Percentiles rank a stretch among this genome's conserved stretches.
Evolutionary conservation across 2,113 vertebrate species (phyloP).

Genomic region (Paratilapia polleni): DNA sequence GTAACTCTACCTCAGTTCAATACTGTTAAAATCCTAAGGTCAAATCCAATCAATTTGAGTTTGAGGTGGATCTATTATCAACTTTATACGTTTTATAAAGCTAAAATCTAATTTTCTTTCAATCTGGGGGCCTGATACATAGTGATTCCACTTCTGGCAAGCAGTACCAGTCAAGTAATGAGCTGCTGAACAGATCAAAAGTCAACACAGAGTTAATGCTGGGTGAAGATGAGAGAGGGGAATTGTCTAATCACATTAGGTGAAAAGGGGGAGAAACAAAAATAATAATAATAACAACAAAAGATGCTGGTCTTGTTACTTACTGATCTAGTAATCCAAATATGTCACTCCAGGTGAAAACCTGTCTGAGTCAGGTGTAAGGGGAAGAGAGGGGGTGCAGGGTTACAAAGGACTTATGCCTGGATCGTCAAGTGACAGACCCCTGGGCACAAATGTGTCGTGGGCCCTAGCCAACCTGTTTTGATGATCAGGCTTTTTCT

Average conservation of each 20-base stretch:
- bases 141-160: neutral
- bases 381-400: neutral
- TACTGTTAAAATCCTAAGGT: neutral
- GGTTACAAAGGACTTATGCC: neutral
- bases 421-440: too few relatives aligned
- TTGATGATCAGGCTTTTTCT: too few relatives aligned
- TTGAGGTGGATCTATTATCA: conserved; percentile 4
- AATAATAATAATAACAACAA: neutral
- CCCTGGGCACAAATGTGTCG: too few relatives aligned
- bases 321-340: neutral
- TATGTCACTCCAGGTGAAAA: neutral
- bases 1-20: neutral
- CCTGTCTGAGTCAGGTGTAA: neutral
- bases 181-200: conserved; percentile 2
- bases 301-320: neutral
- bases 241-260: neutral
- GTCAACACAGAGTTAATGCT: conserved; percentile 7
- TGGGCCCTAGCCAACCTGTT: too few relatives aligned
- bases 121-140: neutral
- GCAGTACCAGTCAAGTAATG: neutral
- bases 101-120: neutral
- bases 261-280: neutral
- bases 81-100: conserved; percentile 6
- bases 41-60: conserved; percentile 7
- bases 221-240: neutral